Evolutionary conservation across 1,140 invertebrate species (phyloP), one percentile per base, ranked within the genome.

Genomic region (Belonocnema kinseyi): DNA sequence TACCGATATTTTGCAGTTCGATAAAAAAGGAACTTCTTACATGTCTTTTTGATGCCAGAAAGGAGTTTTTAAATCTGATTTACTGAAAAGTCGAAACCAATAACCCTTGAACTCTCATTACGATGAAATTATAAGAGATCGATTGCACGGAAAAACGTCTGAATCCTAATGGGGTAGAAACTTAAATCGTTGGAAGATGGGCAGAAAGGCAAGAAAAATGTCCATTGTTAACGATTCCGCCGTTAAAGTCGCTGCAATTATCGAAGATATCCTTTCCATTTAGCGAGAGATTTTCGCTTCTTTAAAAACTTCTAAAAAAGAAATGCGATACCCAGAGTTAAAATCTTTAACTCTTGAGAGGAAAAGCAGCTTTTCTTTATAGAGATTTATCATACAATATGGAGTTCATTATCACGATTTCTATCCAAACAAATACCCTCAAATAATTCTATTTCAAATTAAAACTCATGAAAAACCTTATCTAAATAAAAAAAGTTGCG

Each of bases 221-320:
- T 80, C 61, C 66, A 71, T 71, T 80, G 77, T 52, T 87, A 87
- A 87, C 84, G 86, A 87, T 79, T 75, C 56, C 75, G 79, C 86
- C 85, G 81, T 85, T 86, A 83, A 61, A 80, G 80, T 79, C 80
- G 71, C 72, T 75, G 77, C 83, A 86, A 86, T 87, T 87, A 86
- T 86, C 80, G 85, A 77, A 77, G 77, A 77, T 83, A 77, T 66
- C 46, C 14, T 40, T 46, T 14, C 40, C 26, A 66, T 66, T 66
- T 13, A 12, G 58, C 26, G 13, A 66, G 26, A 66, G 14, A 14
- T 21, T 12, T 61, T 40, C 3, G 26, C 3, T 33, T 33, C 58
- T 61, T 33, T n/a, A 10, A 46, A 46, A 66, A 66, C 14, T 40
- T 33, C 26, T 66, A 7, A 46, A 40, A 66, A n/a, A 66, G 26